These are phyloP conservation scores for Serripes groenlandicus DNA, from an alignment of 2,888 invertebrate genomes.

Conservation along the genomic window DNA sequence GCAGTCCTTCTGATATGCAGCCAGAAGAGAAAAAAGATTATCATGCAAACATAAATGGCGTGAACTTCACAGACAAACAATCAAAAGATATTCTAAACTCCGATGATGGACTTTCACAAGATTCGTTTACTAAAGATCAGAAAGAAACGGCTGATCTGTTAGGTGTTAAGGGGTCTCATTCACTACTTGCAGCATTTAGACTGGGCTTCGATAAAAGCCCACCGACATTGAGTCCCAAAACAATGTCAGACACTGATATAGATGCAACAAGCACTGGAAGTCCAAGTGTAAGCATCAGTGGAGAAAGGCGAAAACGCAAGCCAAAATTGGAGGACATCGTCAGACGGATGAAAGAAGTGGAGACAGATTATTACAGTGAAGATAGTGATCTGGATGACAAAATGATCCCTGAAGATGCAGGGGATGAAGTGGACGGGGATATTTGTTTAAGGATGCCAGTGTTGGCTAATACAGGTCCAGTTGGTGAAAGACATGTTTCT, in stretches of 20 bases:
- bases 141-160: constrained; percentile 5
- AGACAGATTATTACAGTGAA: constrained; percentile 75
- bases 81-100: constrained; percentile 27
- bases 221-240: constrained; percentile 63
- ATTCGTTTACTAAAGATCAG: constrained; percentile 9
- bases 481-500: constrained; percentile 22
- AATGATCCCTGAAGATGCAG: constrained; percentile 44
- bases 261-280: constrained; percentile 64
- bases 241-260: constrained; percentile 65
- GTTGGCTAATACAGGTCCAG: constrained; percentile 47
- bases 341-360: constrained; percentile 76
- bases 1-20: constrained; percentile 39
- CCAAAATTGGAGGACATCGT: constrained; percentile 82
- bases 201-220: constrained; percentile 60
- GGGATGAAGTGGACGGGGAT: constrained; percentile 76
- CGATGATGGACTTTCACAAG: neutral
- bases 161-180: constrained; percentile 20
- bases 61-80: constrained; percentile 40
- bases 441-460: constrained; percentile 49
- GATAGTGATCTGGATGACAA: constrained; percentile 72
- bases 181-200: constrained; percentile 59
- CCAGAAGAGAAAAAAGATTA: constrained; percentile 38
- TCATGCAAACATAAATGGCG: constrained; percentile 34
- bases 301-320: constrained; percentile 76
- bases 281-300: constrained; percentile 61